Evolutionary conservation across 2,113 vertebrate genomes (phyloP), one percentile per base, ranked within the genome.

Genomic region (Triplophysa dalaica): DNA sequence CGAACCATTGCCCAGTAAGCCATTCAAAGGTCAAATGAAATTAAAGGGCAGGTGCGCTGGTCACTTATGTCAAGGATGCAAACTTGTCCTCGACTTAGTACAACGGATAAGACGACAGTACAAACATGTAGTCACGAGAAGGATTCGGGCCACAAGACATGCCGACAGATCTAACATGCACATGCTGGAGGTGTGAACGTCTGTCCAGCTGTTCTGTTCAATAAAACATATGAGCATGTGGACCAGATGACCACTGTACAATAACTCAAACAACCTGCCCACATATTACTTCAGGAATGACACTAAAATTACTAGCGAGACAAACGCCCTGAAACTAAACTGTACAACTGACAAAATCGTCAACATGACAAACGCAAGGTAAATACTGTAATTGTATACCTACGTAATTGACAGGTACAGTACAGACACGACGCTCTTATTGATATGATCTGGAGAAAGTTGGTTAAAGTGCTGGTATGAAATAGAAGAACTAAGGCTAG

Each of bases 21-120:
- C 80, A 72, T 19, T 72, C 11, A 66, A 19, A 82, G 83, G 83
- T 84, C 80, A 82, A 67, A 24, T 48, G 43, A 58, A 62, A 10
- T 70, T 66, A 81, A 72, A 63, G 77, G 83, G 64, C 60, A 67
- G 72, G 54, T 41, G 65, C 29, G 63, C 41, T 78, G 61, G 58
- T 38, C 79, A 81, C 14, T 65, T 21, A 60, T n/a, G 22, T 56
- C 38, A 19, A 3, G 65, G 73, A 67, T 1, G 12, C 77, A 67
- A 77, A 79, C 83, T 65, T 85, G 83, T n/a, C 56, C 80, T 79
- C 66, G 72, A 77, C 83, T 79, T 72, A 77, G 82, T 63, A 26
- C 19, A 65, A 77, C 38, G 70, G 17, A 64, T 65, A 56, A 62
- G 26, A 73, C 21, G 45, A 24, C 38, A 29, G 52, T 19, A 50